Percentiles rank a stretch among this genome's conserved stretches.
Conservation (phyloP, 2,888 invertebrate species). For the Adineta ricciae region DNA sequence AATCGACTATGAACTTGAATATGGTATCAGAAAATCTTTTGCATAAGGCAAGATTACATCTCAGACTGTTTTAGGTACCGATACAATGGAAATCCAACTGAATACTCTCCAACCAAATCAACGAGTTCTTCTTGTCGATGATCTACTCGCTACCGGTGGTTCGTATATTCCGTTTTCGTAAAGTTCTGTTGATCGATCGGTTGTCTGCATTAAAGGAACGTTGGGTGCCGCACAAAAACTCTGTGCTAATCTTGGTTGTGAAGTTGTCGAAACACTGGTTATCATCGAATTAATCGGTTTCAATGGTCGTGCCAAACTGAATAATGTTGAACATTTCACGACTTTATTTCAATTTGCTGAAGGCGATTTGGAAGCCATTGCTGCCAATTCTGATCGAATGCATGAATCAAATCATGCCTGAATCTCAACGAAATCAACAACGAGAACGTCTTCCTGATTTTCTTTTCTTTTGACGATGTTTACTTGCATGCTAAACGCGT, state of each 20-base stretch:
- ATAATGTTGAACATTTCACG: neutral
- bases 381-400: neutral
- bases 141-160: conserved; percentile 89
- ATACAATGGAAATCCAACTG: conserved; percentile 73
- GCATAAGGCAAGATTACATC: neutral
- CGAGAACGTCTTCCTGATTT: neutral
- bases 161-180: conserved; percentile 41
- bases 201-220: neutral
- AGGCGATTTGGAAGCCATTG: neutral
- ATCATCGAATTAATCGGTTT: conserved; percentile 26
- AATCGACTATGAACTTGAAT: conserved; percentile 70
- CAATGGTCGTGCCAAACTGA: conserved; percentile 20
- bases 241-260: neutral
- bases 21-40: conserved; percentile 58
- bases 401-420: neutral
- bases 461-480: neutral
- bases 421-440: neutral
- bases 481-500: neutral
- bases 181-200: neutral
- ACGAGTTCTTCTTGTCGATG: conserved; percentile 77
- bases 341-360: neutral
- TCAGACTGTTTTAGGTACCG: conserved; percentile 48
- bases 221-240: conserved; percentile 28
- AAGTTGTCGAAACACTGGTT: conserved; percentile 27
- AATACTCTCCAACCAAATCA: conserved; percentile 61